A percentile compares a stretch with the other conserved stretches of the same genome.
Conservation (phyloP, 2,797 vertebrate genomes). For the Schizothorax lantsangensis region DNA sequence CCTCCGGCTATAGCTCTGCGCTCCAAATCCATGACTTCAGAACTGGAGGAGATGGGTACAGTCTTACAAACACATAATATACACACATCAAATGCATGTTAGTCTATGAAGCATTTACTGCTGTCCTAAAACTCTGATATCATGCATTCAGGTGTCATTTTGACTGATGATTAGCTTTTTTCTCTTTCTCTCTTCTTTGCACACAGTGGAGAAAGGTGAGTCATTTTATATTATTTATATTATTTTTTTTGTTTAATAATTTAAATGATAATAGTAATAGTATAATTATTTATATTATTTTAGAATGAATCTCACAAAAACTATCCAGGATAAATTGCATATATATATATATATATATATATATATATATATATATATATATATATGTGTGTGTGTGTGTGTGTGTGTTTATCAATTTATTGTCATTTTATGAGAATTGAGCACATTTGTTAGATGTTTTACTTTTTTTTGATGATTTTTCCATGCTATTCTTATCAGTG, state of each 20-base stretch:
- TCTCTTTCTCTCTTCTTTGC: constrained; percentile 47
- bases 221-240: not conserved
- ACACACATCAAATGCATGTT: not conserved
- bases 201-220: constrained; percentile 83
- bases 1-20: constrained; percentile 91
- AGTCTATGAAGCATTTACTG: not conserved
- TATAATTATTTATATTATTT: not conserved
- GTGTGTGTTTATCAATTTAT: not conserved
- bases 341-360: not conserved
- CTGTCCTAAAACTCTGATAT: not conserved
- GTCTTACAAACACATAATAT: constrained; percentile 53
- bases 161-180: constrained; percentile 24
- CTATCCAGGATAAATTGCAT: too few relatives aligned
- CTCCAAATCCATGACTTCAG: constrained; percentile 96
- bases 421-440: not conserved
- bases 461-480: not conserved
- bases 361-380: too few relatives aligned
- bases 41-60: constrained; percentile 95
- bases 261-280: not conserved
- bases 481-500: not conserved
- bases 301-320: not conserved
- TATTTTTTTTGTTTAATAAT: not conserved
- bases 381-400: not conserved
- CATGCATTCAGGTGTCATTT: not conserved
- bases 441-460: not conserved